Evolutionary conservation across 1,140 invertebrate species (phyloP).

Genomic region (Anastrepha ludens): DNA sequence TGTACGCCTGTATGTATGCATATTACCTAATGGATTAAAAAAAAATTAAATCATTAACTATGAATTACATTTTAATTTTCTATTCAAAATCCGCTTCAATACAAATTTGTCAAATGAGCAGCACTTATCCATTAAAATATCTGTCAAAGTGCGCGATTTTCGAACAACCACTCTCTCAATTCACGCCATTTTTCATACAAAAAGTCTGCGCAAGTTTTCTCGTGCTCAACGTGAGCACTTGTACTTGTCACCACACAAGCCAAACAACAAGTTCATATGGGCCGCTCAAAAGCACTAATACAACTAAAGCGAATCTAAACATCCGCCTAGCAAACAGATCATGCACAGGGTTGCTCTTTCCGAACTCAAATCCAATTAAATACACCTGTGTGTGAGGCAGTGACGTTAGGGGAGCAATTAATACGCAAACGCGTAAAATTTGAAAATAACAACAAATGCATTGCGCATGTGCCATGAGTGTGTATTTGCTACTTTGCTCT

Average conservation of each 20-base stretch:
- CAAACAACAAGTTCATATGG: not conserved
- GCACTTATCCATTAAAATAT: not conserved
- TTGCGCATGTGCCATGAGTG: constrained; percentile 30
- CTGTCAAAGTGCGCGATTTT: not conserved
- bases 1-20: too few species aligned
- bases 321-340: not conserved
- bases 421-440: constrained; percentile 57
- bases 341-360: constrained; percentile 6
- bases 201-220: not conserved
- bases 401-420: constrained; percentile 29
- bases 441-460: constrained; percentile 53
- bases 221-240: too few species aligned
- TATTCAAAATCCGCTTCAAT: not conserved
- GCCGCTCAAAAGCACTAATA: not conserved
- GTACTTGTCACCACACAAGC: too few species aligned
- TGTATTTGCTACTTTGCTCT: not conserved
- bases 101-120: not conserved
- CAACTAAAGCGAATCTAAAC: not conserved
- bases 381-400: not conserved
- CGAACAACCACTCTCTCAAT: not conserved
- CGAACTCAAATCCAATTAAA: not conserved
- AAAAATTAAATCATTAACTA: too few species aligned
- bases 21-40: too few species aligned
- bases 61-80: not conserved
- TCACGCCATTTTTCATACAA: not conserved